These are phyloP conservation scores for Emydoidea blandingii DNA, from an alignment of 2,797 vertebrate species.

Conservation along the genomic window DNA sequence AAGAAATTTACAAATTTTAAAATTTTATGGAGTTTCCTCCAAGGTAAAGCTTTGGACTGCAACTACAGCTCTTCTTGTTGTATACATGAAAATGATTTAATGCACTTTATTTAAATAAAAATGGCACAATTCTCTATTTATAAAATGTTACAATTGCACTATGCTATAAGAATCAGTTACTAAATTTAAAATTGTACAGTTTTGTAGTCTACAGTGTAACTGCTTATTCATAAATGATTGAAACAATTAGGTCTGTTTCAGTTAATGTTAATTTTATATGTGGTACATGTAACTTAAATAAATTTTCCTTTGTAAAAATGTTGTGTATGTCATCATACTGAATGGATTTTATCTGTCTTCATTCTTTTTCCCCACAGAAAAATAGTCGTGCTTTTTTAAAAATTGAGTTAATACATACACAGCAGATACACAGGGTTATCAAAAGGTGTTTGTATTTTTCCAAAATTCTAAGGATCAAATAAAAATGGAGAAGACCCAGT, in stretches of 20 bases:
- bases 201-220: conserved; percentile 68
- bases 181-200: conserved; percentile 60
- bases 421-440: not conserved
- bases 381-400: not conserved
- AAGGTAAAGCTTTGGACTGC: conserved; percentile 57
- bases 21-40: conserved; percentile 42
- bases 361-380: not conserved
- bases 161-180: conserved; percentile 56
- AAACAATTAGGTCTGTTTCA: conserved; percentile 60
- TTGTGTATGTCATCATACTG: conserved; percentile 6
- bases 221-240: conserved; percentile 66
- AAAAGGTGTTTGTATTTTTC: not conserved
- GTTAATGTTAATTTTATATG: conserved; percentile 70
- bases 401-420: not conserved
- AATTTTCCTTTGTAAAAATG: conserved; percentile 64
- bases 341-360: not conserved
- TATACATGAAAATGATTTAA: conserved; percentile 57
- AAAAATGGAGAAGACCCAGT: not conserved
- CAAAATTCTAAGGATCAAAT: not conserved
- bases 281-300: conserved; percentile 68
- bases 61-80: conserved; percentile 69
- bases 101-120: conserved; percentile 72
- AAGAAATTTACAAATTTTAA: conserved; percentile 52
- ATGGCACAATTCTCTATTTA: conserved; percentile 72
- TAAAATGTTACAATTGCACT: conserved; percentile 64